Conservation (phyloP, 2,113 vertebrate genomes). For the Brienomyrus longianalis region DNA sequence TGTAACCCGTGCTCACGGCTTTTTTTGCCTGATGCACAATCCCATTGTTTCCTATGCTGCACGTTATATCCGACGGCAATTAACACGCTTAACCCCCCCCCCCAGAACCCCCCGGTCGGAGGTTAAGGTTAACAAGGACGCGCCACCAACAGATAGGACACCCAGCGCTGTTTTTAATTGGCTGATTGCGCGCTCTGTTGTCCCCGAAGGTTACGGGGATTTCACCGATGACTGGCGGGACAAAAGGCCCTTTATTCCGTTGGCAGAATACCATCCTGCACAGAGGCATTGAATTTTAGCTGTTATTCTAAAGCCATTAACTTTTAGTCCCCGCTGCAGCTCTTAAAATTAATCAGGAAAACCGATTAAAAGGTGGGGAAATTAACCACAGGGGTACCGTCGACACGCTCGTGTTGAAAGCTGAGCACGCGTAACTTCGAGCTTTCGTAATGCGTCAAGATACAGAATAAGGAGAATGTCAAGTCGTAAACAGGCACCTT, state of each 20-base stretch:
- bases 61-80: constrained; percentile 50
- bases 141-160: constrained; percentile 25
- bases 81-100: constrained; percentile 35
- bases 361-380: not conserved
- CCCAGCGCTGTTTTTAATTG: constrained; percentile 17
- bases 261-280: not conserved
- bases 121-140: constrained; percentile 32
- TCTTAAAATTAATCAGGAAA: not conserved
- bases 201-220: not conserved
- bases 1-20: constrained; percentile 79
- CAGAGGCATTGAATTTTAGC: not conserved
- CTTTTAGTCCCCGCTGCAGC: not conserved
- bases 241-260: not conserved
- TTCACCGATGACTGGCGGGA: constrained; percentile 1
- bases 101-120: constrained; percentile 22
- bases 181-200: constrained; percentile 42
- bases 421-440: not conserved
- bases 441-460: not conserved
- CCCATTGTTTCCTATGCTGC: constrained; percentile 55
- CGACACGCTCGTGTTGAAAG: not conserved
- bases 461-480: not conserved
- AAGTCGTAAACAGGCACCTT: not conserved
- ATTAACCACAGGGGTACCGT: not conserved
- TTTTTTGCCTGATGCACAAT: constrained; percentile 61
- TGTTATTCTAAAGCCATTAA: not conserved